phyloP scores from a whole-genome alignment of 2,797 vertebrate genomes.

The Chaenodraco wilsoni region DNA sequence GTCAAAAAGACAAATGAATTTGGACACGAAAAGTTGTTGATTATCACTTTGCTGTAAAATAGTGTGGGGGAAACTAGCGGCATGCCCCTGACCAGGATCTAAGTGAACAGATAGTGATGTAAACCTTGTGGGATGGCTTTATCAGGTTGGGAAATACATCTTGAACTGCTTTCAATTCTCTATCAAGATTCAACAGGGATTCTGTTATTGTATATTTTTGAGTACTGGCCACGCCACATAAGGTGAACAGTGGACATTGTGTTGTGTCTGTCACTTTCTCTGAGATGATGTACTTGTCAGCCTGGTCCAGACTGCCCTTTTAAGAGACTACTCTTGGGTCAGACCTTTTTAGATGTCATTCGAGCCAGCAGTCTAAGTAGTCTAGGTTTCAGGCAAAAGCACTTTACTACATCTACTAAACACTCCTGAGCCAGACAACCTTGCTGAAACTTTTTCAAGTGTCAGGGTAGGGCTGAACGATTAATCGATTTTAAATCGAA shows the following conservation, averaged over 20 bases:
- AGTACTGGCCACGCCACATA: rapidly evolving
- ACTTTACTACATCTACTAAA: conserved; percentile 40
- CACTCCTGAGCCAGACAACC: conserved; percentile 32
- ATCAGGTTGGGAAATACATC: background rate
- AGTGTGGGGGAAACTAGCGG: conserved; percentile 11
- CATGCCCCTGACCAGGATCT: conserved; percentile 2
- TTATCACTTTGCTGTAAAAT: conserved; percentile 4
- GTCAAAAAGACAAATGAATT: conserved; percentile 18
- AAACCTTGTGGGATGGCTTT: background rate
- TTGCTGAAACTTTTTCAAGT: conserved; percentile 30
- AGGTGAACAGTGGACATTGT: background rate
- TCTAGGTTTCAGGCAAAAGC: conserved; percentile 50
- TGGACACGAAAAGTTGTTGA: conserved; percentile 2
- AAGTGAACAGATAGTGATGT: background rate
- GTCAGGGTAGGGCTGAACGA: background rate
- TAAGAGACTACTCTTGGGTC: conserved; percentile 59
- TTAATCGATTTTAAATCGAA: too few relatives aligned
- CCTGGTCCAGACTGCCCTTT: conserved; percentile 48
- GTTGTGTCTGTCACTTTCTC: conserved; percentile 40
- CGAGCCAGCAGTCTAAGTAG: conserved; percentile 27
- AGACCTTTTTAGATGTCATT: conserved; percentile 63
- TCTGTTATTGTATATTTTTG: conserved; percentile 2
- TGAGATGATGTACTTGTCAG: conserved; percentile 55
- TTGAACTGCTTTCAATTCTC: background rate
- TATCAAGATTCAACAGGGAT: background rate